A percentile compares a stretch with the other conserved stretches of the same genome.
Evolutionary conservation across 2,113 vertebrate genomes (phyloP).

Genomic region (Ranitomeya variabilis): DNA sequence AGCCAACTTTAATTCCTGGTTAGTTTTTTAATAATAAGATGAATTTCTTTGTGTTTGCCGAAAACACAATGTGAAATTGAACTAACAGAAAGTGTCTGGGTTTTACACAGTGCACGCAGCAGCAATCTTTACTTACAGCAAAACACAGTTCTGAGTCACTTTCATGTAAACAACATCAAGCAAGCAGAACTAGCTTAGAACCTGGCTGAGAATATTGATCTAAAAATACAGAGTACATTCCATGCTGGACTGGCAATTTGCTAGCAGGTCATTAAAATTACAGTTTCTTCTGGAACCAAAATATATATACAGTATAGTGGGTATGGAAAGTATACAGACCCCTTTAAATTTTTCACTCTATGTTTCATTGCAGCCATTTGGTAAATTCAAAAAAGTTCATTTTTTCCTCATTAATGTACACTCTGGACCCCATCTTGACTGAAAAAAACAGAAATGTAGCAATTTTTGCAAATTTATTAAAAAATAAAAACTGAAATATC

Average conservation of each 20-base stretch:
- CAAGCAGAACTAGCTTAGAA: background rate
- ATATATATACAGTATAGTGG: no score
- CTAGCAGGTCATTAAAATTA: background rate
- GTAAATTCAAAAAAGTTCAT: no score
- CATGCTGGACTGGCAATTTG: background rate
- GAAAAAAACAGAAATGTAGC: no score
- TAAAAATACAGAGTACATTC: background rate
- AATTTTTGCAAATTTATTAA: no score
- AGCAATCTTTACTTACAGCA: background rate
- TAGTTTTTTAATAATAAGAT: background rate
- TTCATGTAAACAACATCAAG: background rate
- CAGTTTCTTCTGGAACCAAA: no score
- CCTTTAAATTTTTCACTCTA: no score
- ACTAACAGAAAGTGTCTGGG: background rate
- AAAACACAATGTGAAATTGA: background rate
- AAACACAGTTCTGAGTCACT: background rate
- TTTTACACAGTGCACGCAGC: background rate
- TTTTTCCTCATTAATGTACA: no score
- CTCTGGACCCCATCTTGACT: no score
- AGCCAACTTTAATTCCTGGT: background rate
- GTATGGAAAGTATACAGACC: no score
- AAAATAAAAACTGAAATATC: no score
- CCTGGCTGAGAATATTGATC: background rate
- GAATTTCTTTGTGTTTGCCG: background rate
- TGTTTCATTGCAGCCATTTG: no score